Base-by-base conservation (phyloP, 35 echinoderm and acorn worm species). In the Amphiura filiformis region DNA sequence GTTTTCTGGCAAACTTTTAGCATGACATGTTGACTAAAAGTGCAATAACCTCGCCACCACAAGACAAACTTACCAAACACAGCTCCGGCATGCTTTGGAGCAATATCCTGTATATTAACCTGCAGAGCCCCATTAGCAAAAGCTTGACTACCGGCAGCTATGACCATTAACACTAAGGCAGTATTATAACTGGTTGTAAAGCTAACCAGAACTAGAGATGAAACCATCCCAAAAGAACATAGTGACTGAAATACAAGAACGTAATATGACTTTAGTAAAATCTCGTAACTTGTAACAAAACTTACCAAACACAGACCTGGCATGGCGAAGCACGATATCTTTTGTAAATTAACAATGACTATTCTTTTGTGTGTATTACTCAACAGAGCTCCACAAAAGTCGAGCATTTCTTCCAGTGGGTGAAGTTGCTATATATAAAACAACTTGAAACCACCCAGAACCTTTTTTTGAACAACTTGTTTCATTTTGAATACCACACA, bases 1-100 rank as follows among this genome's bases (percentile, higher is more conserved):
- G n/a, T n/a, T n/a, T n/a, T n/a, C n/a, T n/a, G n/a, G n/a, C n/a
- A n/a, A n/a, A n/a, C n/a, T n/a, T n/a, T n/a, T n/a, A n/a, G n/a
- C n/a, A n/a, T n/a, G n/a, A n/a, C n/a, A n/a, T n/a, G n/a, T n/a
- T n/a, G n/a, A n/a, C n/a, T n/a, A n/a, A n/a, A n/a, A n/a, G n/a
- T n/a, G n/a, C n/a, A n/a, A n/a, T n/a, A n/a, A n/a, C n/a, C n/a
- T n/a, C n/a, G n/a, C n/a, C n/a, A n/a, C n/a, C n/a, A n/a, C n/a
- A n/a, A n/a, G n/a, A n/a, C n/a, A n/a, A 47, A 94, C 92, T 92
- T 81, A 98, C 96, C 96, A 84, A 89, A 94, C 22, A 98, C 92
- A 32, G 86, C 82, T 17, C 96, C 96, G 34, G 89, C 92, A 78
- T 94, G 86, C 30, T 91, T 88, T 26, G 96, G 96, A 11, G 96